Evolutionary conservation across 1,140 invertebrate species (phyloP), one percentile per base, ranked within the genome.

Genomic region (Tetramorium parvispinum): DNA sequence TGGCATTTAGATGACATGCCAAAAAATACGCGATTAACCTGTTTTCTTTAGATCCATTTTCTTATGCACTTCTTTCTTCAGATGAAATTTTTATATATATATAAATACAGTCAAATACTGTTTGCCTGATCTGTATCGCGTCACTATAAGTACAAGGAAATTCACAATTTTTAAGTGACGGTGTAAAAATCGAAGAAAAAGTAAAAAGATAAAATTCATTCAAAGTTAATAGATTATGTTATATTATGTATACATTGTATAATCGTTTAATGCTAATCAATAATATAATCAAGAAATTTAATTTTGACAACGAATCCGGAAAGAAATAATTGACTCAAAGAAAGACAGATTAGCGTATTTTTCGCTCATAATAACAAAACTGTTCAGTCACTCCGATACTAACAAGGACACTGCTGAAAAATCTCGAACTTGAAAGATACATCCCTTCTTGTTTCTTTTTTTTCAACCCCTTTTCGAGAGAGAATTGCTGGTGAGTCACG

Each of bases 401-500:
- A 75, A 83, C 68, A 24, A 83, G 79, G 27, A 75, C n/a, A 40
- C 51, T 57, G 51, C 43, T 75, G n/a, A 49, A 73, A 83, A 75
- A 61, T 83, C 43, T 83, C 79, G 40, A 83, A 83, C 68, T 83
- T 61, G 53, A 43, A 83, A 83, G 68, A 83, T 49, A 73, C 55
- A 73, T 24, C 68, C 27, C 79, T 83, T 57, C 24, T 71, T 83
- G 68, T 40, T n/a, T 24, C 21, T 10, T 65, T 73, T 71, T 59
- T 59, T 59, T 21, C 32, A 73, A 40, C 53, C 68, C 79, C 13
- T 73, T 83, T 75, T 13, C 53, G 53, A 73, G 79, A 77, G 21
- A 73, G 27, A 59, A 73, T 55, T 83, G 79, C 40, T 27, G 24
- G 68, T 83, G 79, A 83, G 68, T 83, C 79, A 83, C 79, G 79